phyloP scores from a whole-genome alignment of 1,140 invertebrate genomes.

The Diorhabda carinulata region DNA sequence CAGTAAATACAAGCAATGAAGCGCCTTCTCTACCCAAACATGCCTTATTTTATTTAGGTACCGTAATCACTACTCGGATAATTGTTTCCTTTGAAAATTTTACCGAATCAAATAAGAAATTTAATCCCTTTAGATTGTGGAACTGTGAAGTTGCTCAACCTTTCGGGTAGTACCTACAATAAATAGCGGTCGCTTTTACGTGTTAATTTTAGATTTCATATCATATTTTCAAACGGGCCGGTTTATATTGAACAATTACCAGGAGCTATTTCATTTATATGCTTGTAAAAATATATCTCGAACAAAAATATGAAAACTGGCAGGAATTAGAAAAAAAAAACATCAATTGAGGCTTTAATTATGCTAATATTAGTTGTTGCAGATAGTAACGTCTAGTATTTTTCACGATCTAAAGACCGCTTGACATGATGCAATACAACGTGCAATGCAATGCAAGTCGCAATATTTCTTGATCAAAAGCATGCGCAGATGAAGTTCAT shows the following conservation, averaged over 20 bases:
- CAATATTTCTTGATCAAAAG: too few species aligned
- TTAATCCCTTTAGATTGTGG: not conserved
- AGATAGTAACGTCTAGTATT: too few species aligned
- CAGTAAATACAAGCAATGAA: not conserved
- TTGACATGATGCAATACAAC: too few species aligned
- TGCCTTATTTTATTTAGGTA: slow-evolving; percentile 1
- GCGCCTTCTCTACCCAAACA: not conserved
- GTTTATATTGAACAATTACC: not conserved
- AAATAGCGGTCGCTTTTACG: not conserved
- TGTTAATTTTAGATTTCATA: not conserved
- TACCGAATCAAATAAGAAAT: slow-evolving; percentile 2
- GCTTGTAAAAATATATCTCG: too few species aligned
- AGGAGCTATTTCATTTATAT: too few species aligned
- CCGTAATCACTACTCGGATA: not conserved
- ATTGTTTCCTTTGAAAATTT: slow-evolving; percentile 3
- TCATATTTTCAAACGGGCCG: not conserved
- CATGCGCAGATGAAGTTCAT: too few species aligned
- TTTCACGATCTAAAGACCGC: too few species aligned
- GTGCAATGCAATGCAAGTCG: too few species aligned
- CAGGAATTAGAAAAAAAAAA: too few species aligned
- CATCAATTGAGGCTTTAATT: too few species aligned
- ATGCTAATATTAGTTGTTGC: too few species aligned
- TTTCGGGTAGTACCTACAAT: not conserved
- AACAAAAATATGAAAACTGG: too few species aligned
- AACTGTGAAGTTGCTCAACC: not conserved